A percentile compares a stretch with the other conserved stretches of the same genome.
These are phyloP conservation scores for Brachionus plicatilis DNA, from an alignment of 1,140 invertebrate genomes.

Conservation along the genomic window DNA sequence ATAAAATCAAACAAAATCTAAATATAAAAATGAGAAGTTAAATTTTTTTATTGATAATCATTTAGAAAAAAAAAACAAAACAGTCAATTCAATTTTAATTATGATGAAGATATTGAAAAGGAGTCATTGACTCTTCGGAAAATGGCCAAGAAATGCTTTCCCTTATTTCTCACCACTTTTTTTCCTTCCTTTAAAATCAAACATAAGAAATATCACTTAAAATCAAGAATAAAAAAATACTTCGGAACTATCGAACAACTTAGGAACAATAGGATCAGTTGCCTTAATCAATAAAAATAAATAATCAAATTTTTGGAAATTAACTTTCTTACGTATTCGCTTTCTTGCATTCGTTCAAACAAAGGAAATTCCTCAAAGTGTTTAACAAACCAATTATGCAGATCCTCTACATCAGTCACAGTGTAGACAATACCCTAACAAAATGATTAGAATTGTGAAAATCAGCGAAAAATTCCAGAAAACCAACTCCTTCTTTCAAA, in stretches of 20 bases:
- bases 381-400: conserved; percentile 91
- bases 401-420: conserved; percentile 92
- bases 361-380: conserved; percentile 86
- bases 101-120: not conserved
- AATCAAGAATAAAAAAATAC: not conserved
- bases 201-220: not conserved
- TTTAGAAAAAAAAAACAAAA: not conserved
- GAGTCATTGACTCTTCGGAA: conserved; percentile 64
- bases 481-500: conserved; percentile 69
- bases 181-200: conserved; percentile 79
- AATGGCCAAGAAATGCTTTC: conserved; percentile 84
- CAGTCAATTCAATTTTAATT: not conserved
- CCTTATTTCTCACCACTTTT: conserved; percentile 91
- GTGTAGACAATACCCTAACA: conserved; percentile 84
- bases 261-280: not conserved
- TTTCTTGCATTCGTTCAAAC: conserved; percentile 65
- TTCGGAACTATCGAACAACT: conserved; percentile 20
- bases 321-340: conserved; percentile 17
- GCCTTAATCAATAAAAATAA: not conserved
- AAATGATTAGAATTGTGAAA: conserved; percentile 41
- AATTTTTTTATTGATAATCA: not conserved
- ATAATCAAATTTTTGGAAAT: not conserved
- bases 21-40: not conserved
- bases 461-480: not conserved
- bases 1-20: not conserved